Evolutionary conservation across 1,140 invertebrate species (phyloP), one percentile per base, ranked within the genome.

Genomic region (Trachymyrmex cornetzi): DNA sequence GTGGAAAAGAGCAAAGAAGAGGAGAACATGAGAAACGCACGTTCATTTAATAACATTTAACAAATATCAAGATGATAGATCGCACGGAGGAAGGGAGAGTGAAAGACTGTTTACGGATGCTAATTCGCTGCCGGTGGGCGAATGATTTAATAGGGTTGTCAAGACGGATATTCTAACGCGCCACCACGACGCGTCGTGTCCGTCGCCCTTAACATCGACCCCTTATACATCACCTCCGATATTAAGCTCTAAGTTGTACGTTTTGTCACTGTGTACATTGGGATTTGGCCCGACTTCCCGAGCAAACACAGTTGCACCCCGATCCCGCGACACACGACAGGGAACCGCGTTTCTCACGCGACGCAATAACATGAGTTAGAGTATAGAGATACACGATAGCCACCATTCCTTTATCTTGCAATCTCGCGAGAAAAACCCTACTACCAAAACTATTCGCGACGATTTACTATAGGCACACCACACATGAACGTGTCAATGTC

Each of bases 201-300:
- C 81, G 48, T 44, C 81, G 80, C 38, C 44, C 79, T 34, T 27
- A 44, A 24, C 80, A 34, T 67, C 19, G 67, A 19, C 61, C 72
- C 75, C 79, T 89, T 69, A 34, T 82, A 79, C 79, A 53, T 86
- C 74, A 38, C 27, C 69, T 48, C 38, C 55, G 59, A 59, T 44
- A 59, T 77, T 87, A 67, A 69, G 61, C 79, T 85, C 74, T 86
- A 75, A 84, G 77, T 88, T 80, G 84, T 66, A 88, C 79, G 69
- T 77, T 87, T 86, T 53, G 87, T 85, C 86, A 30, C 22, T 91
- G 89, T 90, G 57, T 90, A 85, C 89, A 87, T 12, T 84, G 84
- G 87, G 90, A 90, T 91, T 91, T 90, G 59, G 74, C 67, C 74
- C 66, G 87, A 87, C 90, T 90, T 87, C 55, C 55, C 82, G 67